Evolutionary conservation across 2,797 vertebrate species (phyloP), one percentile per base, ranked within the genome.

Genomic region (Bradypus variegatus): DNA sequence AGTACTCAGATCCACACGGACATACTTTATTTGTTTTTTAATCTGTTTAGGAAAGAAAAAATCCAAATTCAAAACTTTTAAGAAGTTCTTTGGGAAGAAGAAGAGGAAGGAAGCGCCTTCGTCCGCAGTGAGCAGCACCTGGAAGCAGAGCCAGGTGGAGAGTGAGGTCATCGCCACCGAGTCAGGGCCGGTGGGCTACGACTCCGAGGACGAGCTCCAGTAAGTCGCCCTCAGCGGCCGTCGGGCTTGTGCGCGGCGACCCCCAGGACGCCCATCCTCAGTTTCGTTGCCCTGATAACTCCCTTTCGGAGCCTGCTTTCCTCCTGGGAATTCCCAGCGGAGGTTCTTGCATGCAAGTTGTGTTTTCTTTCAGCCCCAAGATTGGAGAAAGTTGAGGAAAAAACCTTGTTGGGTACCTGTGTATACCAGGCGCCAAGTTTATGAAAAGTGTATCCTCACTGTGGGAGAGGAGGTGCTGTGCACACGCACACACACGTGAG

Each of bases 61-160:
- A 93, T 98, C 98, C 4, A 99, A 98, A 96, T 97, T 98, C 90
- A 99, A 98, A 96, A 97, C 97, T 29, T 97, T 99, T 90, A 99
- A 98, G 96, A 98, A 98, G 82, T 97, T 99, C 89, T 98, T 99
- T 69, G 97, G 96, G 77, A 98, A 96, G 96, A 98, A 97, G 96
- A 99, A 98, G 96, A 98, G 97, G 96, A 97, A 98, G 91, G 98
- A 97, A 33, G 93, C 88, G 0, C 79, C 96, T 0, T 90, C 97
- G 2, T 93, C 97, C 67, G 48, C 96, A 4, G 97, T 88, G 82
- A 97, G 96, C 73, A 97, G 83, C 58, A 92, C 75, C 38, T 95
- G 97, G 97, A 98, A 98, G 95, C 96, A 98, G 91, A 98, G 97
- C 95, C 98, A 98, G 92, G 99, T 98, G 3, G 97, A 97, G 36